These are phyloP conservation scores for Octopus sinensis DNA, from an alignment of 1,140 invertebrate genomes.

Conservation along the genomic window DNA sequence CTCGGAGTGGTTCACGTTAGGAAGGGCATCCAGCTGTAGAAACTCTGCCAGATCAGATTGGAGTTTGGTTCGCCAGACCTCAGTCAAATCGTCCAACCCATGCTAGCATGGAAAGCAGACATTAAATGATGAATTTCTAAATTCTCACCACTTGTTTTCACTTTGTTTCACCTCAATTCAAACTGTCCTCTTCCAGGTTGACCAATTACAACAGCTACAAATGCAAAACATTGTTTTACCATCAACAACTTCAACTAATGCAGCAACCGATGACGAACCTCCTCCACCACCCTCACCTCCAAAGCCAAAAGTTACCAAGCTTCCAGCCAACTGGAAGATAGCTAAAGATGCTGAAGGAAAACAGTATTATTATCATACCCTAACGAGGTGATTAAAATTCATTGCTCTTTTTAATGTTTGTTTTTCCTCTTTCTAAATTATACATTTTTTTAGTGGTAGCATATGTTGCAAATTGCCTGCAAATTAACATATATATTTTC, in stretches of 20 bases:
- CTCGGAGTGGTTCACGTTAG: no score
- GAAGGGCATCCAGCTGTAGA: no score
- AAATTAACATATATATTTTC: no score
- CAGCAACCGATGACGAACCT: conserved; percentile 42
- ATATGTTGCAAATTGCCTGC: no score
- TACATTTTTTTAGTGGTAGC: background rate
- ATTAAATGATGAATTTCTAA: no score
- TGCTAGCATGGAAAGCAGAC: no score
- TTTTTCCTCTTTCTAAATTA: background rate
- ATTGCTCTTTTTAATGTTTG: background rate
- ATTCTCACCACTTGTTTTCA: background rate
- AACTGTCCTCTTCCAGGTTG: background rate
- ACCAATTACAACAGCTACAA: conserved; percentile 20
- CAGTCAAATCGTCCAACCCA: no score
- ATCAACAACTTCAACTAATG: background rate
- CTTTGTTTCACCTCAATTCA: background rate
- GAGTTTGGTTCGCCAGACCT: no score
- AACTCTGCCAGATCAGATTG: no score
- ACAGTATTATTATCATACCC: conserved; percentile 87
- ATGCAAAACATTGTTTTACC: conserved; percentile 17
- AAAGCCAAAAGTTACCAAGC: conserved; percentile 60
- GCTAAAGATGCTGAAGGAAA: conserved; percentile 76
- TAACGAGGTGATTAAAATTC: conserved; percentile 62
- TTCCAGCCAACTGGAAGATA: conserved; percentile 85
- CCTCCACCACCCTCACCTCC: conserved; percentile 59